Evolutionary conservation across 2,888 invertebrate species (phyloP), one percentile per base, ranked within the genome.

Genomic region (Hydriomena furcata): DNA sequence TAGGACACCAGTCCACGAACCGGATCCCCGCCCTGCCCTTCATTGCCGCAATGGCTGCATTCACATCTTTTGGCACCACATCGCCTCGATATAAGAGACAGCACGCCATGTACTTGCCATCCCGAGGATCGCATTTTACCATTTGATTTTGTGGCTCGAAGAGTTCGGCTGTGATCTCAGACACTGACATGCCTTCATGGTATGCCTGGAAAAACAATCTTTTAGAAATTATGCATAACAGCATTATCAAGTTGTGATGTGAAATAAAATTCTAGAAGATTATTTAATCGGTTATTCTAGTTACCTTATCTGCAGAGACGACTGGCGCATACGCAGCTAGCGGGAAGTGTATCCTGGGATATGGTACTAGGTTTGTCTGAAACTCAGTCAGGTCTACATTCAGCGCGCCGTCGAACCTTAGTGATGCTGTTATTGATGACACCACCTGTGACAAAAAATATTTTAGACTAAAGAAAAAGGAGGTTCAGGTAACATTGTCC

Each of bases 1-100:
- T 97, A 1, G 97, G 97, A 76, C 97, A 96, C 97, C 97, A 97
- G 73, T 97, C 97, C n/a, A 98, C 97, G 72, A 98, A 98, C 58
- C 95, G 93, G 44, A 98, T 95, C 40, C 92, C 92, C 64, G 94
- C 93, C 61, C 94, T 93, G 0, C 93, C 92, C 79, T 96, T 96
- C 91, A 96, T 94, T 40, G 92, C 92, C 0, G 95, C 94, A 44
- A 96, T 95, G 7, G 96, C 94, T 0, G 93, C 94, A 76, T 98
- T 97, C 5, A 97, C 96, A 73, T 97, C 97, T 74, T 95, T 95
- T 0, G 96, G 95, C 20, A 95, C 97, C 6, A 98, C 97, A 75
- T 98, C 98, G 0, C 98, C 98, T 7, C 96, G 92, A 78, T 96
- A 97, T 52, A 97, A 88, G 67, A 97, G 91, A 67, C 96, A 96